Base-by-base conservation (phyloP, 1,140 invertebrate genomes). In the Danaus melanippus region DNA sequence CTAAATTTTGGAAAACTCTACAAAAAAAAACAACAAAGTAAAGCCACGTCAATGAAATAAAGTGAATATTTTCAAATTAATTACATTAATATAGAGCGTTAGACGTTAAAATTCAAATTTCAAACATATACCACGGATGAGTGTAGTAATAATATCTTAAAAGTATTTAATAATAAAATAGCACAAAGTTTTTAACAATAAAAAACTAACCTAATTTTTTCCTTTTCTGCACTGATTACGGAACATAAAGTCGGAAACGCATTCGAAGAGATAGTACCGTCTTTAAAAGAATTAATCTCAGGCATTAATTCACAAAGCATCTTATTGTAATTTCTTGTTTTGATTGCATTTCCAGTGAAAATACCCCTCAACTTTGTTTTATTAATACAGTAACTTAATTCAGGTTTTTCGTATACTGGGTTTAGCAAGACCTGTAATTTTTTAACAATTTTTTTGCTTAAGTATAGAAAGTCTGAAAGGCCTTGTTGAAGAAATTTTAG, bases 341-440 rank as follows among this genome's bases (percentile, higher is more conserved):
- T 93, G 58, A 92, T 92, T 5, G 69, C 80, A 12, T 92, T 90
- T 0, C 92, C 89, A 1, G 92, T 88, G 5, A 98, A 72, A 0
- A 97, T 73, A 0, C 92, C 92, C 70, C 93, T 95, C 0, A 93
- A 82, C 9, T 88, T 87, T 10, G 95, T 93, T 85, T 96, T 95
- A 8, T 93, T 91, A 4, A 98, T 71, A 46, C 92, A 93, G 72
- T 93, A 97, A 51, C 91, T 89, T 0, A 98, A 56, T 76, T 99
- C 97, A 10, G 86, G 69, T 9, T 89, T 86, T 73, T 93, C 91
- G 71, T 95, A 98, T 0, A 90, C 88, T 0, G 96, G 96, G 84
- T 99, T 98, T 8, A 98, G 90, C 46, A 92, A 92, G 8, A 95
- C 92, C 92, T 93, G 59, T 46, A 84, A 71, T 55, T 46, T 39